Conservation (phyloP, 2,888 invertebrate genomes). For the Dastarcus helophoroides region DNA sequence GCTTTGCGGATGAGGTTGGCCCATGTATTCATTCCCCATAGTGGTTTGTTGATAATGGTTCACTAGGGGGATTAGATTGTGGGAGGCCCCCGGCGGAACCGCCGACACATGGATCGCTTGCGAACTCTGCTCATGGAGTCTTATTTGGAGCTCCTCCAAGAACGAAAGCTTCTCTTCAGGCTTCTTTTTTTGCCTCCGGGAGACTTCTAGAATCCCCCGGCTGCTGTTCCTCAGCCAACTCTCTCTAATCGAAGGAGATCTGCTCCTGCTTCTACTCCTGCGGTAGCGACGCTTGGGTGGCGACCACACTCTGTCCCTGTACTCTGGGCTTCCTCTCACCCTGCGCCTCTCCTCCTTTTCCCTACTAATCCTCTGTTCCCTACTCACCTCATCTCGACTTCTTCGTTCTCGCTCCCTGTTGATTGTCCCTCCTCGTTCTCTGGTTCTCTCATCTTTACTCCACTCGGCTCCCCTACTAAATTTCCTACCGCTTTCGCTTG, state of each 20-base stretch:
- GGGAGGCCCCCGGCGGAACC: slow-evolving; percentile 3
- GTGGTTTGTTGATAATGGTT: no score
- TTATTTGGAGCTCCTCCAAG: slow-evolving; percentile 29
- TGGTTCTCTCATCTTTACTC: slow-evolving; percentile 6
- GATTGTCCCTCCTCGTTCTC: slow-evolving; percentile 4
- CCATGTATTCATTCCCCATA: slow-evolving; percentile 9
- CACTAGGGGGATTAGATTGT: no score
- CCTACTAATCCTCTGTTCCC: slow-evolving; percentile 6
- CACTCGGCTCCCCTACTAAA: neutral
- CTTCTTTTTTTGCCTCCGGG: slow-evolving; percentile 10
- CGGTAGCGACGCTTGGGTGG: neutral
- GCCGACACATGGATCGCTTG: neutral
- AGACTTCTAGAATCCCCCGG: slow-evolving; percentile 10
- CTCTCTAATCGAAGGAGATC: slow-evolving; percentile 10
- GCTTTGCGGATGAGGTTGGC: slow-evolving; percentile 10
- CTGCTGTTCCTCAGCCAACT: slow-evolving; percentile 8
- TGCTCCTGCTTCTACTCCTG: slow-evolving; percentile 11
- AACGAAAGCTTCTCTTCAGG: slow-evolving; percentile 26
- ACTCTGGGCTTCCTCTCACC: no score
- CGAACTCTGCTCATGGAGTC: slow-evolving; percentile 4
- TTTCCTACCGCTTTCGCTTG: slow-evolving; percentile 7
- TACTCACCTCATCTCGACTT: slow-evolving; percentile 2
- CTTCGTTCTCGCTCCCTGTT: neutral
- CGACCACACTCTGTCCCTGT: no score
- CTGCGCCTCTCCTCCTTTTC: slow-evolving; percentile 4